Conservation (phyloP, 2,797 vertebrate genomes). For the Microctenopoma lineatum region DNA sequence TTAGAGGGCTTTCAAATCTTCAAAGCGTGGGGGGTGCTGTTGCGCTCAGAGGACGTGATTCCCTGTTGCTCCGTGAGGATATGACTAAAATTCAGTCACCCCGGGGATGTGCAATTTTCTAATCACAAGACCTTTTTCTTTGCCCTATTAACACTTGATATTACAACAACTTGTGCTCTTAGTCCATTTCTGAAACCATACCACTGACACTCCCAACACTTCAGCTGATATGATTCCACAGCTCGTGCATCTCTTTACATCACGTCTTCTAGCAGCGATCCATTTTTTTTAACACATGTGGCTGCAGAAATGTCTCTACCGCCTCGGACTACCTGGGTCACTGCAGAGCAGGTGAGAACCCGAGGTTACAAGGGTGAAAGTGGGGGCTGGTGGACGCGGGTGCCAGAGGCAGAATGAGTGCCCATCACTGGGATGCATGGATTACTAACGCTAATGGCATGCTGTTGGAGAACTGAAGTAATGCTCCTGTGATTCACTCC, state of each 20-base stretch:
- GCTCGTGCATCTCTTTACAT: neutral
- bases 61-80: conserved; percentile 79
- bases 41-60: conserved; percentile 61
- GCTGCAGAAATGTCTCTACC: conserved; percentile 13
- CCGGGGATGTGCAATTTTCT: conserved; percentile 72
- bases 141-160: conserved; percentile 56
- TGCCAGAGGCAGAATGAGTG: conserved; percentile 47
- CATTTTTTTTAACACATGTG: conserved; percentile 11
- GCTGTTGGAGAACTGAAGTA: conserved; percentile 27
- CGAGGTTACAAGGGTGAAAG: conserved; percentile 64
- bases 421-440: conserved; percentile 36
- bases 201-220: conserved; percentile 16
- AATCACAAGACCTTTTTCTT: conserved; percentile 58
- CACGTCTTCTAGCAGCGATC: neutral
- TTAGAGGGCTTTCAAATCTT: conserved; percentile 84
- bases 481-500: conserved; percentile 50
- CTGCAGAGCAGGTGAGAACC: conserved; percentile 33
- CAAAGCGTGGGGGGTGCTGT: conserved; percentile 76
- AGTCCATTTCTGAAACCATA: conserved; percentile 14
- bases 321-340: conserved; percentile 14
- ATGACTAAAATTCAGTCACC: conserved; percentile 79
- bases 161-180: conserved; percentile 28
- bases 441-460: conserved; percentile 45
- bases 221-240: conserved; percentile 13
- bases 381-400: conserved; percentile 48